Percentiles rank a stretch among this genome's conserved stretches.
Evolutionary conservation across 2,113 vertebrate genomes (phyloP).

Genomic region (Catharus fuscescens): DNA sequence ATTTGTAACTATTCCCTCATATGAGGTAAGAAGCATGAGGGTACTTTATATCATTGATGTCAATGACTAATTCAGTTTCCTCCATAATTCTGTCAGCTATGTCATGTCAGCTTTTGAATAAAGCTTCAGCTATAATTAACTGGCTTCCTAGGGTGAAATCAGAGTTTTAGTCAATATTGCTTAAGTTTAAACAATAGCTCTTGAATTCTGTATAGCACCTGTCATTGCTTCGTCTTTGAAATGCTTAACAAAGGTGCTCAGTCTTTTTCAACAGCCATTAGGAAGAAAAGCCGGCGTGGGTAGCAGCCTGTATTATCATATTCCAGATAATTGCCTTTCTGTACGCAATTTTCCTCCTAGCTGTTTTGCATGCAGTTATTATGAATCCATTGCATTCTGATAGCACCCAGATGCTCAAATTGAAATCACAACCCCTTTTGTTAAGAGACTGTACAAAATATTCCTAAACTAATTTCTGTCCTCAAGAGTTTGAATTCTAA

Average conservation of each 20-base stretch:
- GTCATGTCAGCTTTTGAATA: not conserved
- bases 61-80: not conserved
- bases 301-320: slow-evolving; percentile 13
- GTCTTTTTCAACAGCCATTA: slow-evolving; percentile 13
- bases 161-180: slow-evolving; percentile 37
- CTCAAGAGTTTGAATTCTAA: not conserved
- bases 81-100: not conserved
- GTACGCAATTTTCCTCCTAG: not conserved
- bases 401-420: slow-evolving; percentile 6
- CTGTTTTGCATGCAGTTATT: slow-evolving; percentile 7
- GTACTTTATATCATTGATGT: not conserved
- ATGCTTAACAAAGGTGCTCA: not conserved
- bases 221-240: not conserved
- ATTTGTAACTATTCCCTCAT: not conserved
- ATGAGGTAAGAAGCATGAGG: not conserved
- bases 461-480: not conserved
- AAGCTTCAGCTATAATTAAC: slow-evolving; percentile 28
- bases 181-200: slow-evolving; percentile 18
- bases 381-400: not conserved
- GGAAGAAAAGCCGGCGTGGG: not conserved
- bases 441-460: not conserved
- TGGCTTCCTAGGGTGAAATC: not conserved
- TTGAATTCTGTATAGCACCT: slow-evolving; percentile 2
- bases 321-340: slow-evolving; percentile 4
- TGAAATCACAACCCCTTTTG: not conserved